Base-by-base conservation (phyloP, 2,113 vertebrate genomes). In the Gasterosteus aculeatus region DNA sequence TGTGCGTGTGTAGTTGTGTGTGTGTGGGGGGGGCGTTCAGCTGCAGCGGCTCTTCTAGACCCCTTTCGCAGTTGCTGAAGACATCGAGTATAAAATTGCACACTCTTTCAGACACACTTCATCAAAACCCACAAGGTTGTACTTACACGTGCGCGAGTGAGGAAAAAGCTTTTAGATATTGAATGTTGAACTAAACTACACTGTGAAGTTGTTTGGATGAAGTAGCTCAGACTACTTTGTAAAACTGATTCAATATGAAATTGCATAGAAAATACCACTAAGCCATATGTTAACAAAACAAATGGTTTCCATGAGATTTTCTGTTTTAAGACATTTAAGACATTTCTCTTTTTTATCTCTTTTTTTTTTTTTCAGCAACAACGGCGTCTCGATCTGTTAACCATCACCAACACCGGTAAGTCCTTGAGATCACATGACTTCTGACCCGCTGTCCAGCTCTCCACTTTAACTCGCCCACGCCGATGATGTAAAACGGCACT, bases 381-480 rank as follows among this genome's bases (percentile, higher is more conserved):
- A 87, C 93, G 97, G 44, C 95, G 89, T 57, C 95, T 99, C 69
- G 97, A 99, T 91, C 96, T 99, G 77, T 91, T 99, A 91, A 99
- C 98, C 64, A 98, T 99, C 93, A 98, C 96, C 93, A 98, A 94
- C 93, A 94, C 95, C 0, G 94, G 98, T 99, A 92, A 96, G 98
- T 96, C 73, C 61, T 56, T 69, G 16, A 18, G 5, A 61, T 72
- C 60, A 65, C 31, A n/a, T 66, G 8, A 71, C 74, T 61, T 72
- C 46, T 57, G 35, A 22, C 35, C 15, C 11, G 6, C 42, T 41
- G 15, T 62, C 35, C 3, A 38, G 15, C 11, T 66, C 18, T 69
- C 38, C 56, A 44, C 38, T 10, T 19, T 42, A 59, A 5, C 56
- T 46, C 39, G 54, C n/a, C 67, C 41, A 15, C 14, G 29, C 38